Evolutionary conservation across 2,113 vertebrate species (phyloP).

Genomic region (Xiphorhynchus elegans): DNA sequence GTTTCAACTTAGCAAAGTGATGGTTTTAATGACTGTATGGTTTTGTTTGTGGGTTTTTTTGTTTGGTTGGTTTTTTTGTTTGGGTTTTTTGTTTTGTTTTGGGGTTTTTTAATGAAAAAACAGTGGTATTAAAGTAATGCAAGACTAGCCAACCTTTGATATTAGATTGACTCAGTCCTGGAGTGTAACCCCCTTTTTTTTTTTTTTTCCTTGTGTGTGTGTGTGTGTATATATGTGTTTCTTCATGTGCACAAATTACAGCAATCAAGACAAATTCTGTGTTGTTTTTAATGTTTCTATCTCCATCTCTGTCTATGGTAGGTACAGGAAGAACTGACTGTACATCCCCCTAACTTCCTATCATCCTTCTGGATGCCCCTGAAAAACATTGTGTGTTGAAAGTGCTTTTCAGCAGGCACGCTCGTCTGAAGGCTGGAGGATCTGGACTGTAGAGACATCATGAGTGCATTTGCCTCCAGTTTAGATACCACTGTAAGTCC

Average conservation of each 20-base stretch:
- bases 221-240: not conserved
- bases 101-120: not conserved
- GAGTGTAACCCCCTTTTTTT: not conserved
- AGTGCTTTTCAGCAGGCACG: not conserved
- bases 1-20: not conserved
- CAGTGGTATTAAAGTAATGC: not conserved
- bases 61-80: no score
- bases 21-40: not conserved
- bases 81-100: no score
- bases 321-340: not conserved
- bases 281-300: not conserved
- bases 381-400: not conserved
- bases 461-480: not conserved
- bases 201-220: not conserved
- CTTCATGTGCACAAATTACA: not conserved
- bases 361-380: not conserved
- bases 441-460: not conserved
- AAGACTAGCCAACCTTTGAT: not conserved
- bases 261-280: not conserved
- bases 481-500: not conserved
- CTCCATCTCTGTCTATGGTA: not conserved
- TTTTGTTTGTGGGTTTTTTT: not conserved
- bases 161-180: not conserved
- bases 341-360: not conserved
- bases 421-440: not conserved